Conservation (phyloP, 2,113 vertebrate species). For the Platysternon megacephalum region DNA sequence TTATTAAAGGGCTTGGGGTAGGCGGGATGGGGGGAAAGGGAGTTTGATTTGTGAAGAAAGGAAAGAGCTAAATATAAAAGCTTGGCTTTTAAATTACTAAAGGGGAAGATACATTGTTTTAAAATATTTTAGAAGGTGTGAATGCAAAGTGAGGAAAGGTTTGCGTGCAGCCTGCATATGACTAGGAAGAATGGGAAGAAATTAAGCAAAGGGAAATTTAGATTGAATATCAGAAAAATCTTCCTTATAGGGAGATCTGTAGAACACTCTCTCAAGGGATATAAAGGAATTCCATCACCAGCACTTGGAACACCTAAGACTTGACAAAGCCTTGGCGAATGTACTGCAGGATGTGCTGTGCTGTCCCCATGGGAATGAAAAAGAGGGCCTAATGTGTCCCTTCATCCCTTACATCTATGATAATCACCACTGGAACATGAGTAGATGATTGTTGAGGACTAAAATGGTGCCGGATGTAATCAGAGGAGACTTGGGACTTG, state of each 20-base stretch:
- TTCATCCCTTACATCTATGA: not conserved
- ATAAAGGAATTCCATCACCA: not conserved
- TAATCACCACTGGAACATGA: not conserved
- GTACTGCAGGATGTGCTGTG: not conserved
- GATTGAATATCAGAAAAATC: not conserved
- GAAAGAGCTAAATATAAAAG: not conserved
- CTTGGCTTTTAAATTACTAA: not conserved
- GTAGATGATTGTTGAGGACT: not conserved
- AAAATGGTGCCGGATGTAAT: not conserved
- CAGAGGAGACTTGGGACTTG: not conserved
- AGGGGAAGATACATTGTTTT: not conserved
- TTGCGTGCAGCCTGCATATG: not conserved
- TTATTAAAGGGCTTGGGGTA: not conserved
- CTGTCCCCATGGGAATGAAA: fast-evolving
- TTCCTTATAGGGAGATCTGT: not conserved
- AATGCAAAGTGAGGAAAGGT: not conserved
- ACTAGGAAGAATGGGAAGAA: not conserved
- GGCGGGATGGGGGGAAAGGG: not conserved
- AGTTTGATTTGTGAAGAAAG: not conserved
- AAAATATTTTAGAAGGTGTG: not conserved
- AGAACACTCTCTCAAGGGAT: not conserved
- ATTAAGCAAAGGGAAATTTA: not conserved
- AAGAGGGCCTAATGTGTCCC: not conserved
- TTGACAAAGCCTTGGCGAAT: not conserved
- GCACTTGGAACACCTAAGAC: not conserved